These are phyloP conservation scores for Poeciliopsis turrubarensis DNA, from an alignment of 2,113 vertebrate species.

Conservation along the genomic window DNA sequence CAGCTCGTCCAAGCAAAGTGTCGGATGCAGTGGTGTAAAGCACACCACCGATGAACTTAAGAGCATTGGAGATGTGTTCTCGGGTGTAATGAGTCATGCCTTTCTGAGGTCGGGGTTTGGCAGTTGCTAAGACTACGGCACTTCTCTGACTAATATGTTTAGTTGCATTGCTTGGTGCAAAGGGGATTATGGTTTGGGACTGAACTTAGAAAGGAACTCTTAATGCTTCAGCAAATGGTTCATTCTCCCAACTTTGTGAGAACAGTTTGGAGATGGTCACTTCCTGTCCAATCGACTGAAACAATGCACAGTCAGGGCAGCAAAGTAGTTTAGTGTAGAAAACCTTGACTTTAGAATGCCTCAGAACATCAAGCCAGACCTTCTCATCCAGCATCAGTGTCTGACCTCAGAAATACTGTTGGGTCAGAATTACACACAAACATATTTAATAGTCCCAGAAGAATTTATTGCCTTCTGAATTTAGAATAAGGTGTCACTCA, in stretches of 20 bases:
- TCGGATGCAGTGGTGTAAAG: neutral
- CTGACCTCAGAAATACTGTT: no score
- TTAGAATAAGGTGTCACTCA: no score
- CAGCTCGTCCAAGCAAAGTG: neutral
- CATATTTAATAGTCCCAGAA: no score
- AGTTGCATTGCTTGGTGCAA: neutral
- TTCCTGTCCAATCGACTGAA: no score
- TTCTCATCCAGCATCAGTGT: no score
- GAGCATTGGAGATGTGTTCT: neutral
- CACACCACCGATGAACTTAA: neutral
- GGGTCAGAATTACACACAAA: no score
- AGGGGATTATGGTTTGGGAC: neutral
- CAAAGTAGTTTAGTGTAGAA: neutral
- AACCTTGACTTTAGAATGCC: neutral
- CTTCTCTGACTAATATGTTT: neutral
- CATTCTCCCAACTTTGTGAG: no score
- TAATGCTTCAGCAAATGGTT: no score
- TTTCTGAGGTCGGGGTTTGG: neutral
- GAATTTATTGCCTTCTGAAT: no score
- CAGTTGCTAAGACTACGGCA: neutral
- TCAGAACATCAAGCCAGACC: no score
- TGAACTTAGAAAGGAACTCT: neutral
- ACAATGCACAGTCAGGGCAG: no score
- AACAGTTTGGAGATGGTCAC: neutral
- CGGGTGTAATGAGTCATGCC: neutral